Evolutionary conservation across 1,140 invertebrate genomes (phyloP).

Genomic region (Hypsibius dujardini): DNA sequence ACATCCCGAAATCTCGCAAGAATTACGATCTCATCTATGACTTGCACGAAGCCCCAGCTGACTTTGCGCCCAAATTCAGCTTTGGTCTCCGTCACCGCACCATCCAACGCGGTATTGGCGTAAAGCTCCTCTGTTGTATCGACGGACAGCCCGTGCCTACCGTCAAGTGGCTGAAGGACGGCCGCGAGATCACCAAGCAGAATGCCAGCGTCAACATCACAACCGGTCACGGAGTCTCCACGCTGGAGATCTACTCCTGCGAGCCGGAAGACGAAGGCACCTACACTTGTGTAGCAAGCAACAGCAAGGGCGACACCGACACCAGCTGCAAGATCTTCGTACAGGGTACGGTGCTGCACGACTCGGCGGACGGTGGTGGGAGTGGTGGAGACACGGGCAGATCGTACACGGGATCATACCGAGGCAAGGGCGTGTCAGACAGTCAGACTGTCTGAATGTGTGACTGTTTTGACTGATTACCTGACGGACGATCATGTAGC

Average conservation of each 20-base stretch:
- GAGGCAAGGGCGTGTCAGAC: too few species aligned
- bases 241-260: constrained; percentile 86
- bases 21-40: constrained; percentile 45
- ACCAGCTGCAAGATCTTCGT: constrained; percentile 88
- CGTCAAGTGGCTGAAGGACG: constrained; percentile 77
- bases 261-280: constrained; percentile 83
- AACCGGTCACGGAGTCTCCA: constrained; percentile 76
- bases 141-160: constrained; percentile 77
- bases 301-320: constrained; percentile 76
- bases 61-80: constrained; percentile 78
- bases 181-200: constrained; percentile 65
- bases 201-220: constrained; percentile 61
- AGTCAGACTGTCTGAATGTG: too few species aligned
- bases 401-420: neutral
- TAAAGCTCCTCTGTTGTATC: constrained; percentile 90
- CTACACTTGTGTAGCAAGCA: constrained; percentile 78
- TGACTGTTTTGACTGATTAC: too few species aligned
- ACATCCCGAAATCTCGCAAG: constrained; percentile 37
- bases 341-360: constrained; percentile 53
- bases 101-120: constrained; percentile 56
- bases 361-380: neutral
- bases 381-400: neutral
- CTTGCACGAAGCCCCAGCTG: constrained; percentile 62
- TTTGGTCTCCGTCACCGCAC: constrained; percentile 91
- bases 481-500: too few species aligned